Evolutionary conservation across 2,113 vertebrate species (phyloP).

Genomic region (Phainopepla nitens): DNA sequence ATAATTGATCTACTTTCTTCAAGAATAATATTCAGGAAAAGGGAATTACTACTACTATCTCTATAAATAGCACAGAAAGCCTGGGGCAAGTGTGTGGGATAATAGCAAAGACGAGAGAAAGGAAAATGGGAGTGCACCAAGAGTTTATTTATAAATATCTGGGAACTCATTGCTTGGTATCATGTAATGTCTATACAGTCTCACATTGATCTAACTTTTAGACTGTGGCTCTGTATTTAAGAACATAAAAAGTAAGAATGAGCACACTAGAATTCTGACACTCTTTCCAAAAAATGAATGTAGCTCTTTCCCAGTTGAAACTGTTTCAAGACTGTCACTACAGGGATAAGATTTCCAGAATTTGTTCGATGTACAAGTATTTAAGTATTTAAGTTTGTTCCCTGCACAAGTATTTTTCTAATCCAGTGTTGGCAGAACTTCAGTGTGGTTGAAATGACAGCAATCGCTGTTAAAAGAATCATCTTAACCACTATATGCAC

Average conservation of each 20-base stretch:
- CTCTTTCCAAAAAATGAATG: background rate
- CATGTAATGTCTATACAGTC: background rate
- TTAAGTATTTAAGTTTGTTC: background rate
- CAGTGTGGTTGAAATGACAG: background rate
- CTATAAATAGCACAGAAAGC: constrained; percentile 4
- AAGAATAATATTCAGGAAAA: background rate
- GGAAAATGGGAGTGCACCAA: background rate
- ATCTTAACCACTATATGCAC: background rate
- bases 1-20: constrained; percentile 34
- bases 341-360: background rate
- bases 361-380: background rate
- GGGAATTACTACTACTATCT: background rate
- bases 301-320: constrained; percentile 22
- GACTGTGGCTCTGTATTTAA: background rate
- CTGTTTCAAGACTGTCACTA: background rate
- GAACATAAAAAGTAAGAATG: constrained; percentile 4
- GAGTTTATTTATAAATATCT: constrained; percentile 42
- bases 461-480: background rate
- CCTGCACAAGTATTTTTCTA: background rate
- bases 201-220: background rate
- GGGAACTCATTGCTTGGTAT: constrained; percentile 1
- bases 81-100: background rate
- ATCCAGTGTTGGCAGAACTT: background rate
- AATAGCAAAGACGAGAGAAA: constrained; percentile 6
- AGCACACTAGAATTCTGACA: background rate